Percentiles rank a stretch among this genome's conserved stretches.
Evolutionary conservation across 2,888 invertebrate species (phyloP).

Genomic region (Acleris cristana): DNA sequence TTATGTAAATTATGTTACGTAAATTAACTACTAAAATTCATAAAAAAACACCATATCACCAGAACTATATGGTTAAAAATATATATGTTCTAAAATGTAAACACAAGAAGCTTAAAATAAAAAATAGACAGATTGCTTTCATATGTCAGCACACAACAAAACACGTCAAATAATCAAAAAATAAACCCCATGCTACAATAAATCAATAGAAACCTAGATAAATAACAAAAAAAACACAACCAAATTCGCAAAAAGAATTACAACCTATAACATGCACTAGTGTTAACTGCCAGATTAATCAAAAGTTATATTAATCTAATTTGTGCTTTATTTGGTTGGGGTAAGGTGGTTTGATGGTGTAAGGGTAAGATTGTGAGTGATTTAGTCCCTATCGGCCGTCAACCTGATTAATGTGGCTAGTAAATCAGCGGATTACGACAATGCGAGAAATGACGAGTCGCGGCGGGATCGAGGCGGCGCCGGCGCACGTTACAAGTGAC

Average conservation of each 20-base stretch:
- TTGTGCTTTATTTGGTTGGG: conserved; percentile 48
- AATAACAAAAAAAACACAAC: conserved; percentile 72
- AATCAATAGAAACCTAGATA: conserved; percentile 73
- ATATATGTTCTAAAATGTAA: no score
- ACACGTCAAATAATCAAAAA: conserved; percentile 4
- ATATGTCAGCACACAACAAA: conserved; percentile 3
- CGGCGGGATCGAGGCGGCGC: conserved; percentile 65
- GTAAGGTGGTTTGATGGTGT: conserved; percentile 57
- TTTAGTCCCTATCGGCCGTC: conserved; percentile 83
- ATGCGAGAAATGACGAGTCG: conserved; percentile 84
- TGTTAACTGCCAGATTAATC: conserved; percentile 61
- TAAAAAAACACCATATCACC: no score
- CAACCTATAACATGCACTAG: conserved; percentile 82
- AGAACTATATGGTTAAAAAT: no score
- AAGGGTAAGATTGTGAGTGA: conserved; percentile 68
- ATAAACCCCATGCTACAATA: conserved; percentile 49
- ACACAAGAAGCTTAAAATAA: background rate
- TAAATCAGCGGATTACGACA: conserved; percentile 84
- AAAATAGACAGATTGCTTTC: background rate
- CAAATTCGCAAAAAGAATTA: conserved; percentile 81
- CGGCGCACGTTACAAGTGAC: conserved; percentile 58
- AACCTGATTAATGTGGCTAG: conserved; percentile 83
- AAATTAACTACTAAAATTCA: no score
- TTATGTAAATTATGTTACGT: no score
- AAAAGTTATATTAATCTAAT: conserved; percentile 42